phyloP scores from a whole-genome alignment of 2,113 vertebrate genomes.

The Alethe diademata region DNA sequence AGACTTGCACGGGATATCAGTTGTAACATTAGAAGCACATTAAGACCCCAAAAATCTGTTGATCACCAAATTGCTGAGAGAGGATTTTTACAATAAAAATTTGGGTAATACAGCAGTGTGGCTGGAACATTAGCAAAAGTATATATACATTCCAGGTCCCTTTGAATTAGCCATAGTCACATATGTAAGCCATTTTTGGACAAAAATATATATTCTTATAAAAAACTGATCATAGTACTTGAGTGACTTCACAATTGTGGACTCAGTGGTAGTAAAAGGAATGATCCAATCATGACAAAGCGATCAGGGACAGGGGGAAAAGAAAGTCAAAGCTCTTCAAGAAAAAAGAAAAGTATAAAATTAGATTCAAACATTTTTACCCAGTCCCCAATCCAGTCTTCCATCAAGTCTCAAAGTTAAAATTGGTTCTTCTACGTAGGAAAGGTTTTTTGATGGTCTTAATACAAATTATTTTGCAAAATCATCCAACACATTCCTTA shows the following conservation, averaged over 20 bases:
- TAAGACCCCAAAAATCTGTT: slow-evolving; percentile 40
- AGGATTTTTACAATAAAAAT: slow-evolving; percentile 71
- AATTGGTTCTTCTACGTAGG: slow-evolving; percentile 59
- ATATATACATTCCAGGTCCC: slow-evolving; percentile 81
- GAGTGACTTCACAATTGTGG: slow-evolving; percentile 75
- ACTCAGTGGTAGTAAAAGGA: slow-evolving; percentile 78
- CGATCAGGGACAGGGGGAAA: slow-evolving; percentile 55
- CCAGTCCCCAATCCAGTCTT: slow-evolving; percentile 64
- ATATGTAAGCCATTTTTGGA: slow-evolving; percentile 79
- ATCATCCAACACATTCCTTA: slow-evolving; percentile 32
- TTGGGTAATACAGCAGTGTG: slow-evolving; percentile 70
- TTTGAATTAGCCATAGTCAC: slow-evolving; percentile 82
- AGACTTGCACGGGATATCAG: not conserved
- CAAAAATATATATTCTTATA: slow-evolving; percentile 87
- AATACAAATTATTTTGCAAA: slow-evolving; percentile 57
- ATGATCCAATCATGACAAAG: slow-evolving; percentile 76
- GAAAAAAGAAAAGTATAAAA: slow-evolving; percentile 79
- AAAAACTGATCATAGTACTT: slow-evolving; percentile 80
- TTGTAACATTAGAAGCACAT: slow-evolving; percentile 32
- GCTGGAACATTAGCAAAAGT: slow-evolving; percentile 81
- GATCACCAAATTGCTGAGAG: slow-evolving; percentile 59
- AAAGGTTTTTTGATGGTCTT: slow-evolving; percentile 63
- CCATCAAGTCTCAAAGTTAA: slow-evolving; percentile 63
- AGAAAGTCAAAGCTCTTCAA: slow-evolving; percentile 76
- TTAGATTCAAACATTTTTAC: slow-evolving; percentile 75